Evolutionary conservation across 2,888 invertebrate genomes (phyloP), one percentile per base, ranked within the genome.

Genomic region (Metallyticus violacea): DNA sequence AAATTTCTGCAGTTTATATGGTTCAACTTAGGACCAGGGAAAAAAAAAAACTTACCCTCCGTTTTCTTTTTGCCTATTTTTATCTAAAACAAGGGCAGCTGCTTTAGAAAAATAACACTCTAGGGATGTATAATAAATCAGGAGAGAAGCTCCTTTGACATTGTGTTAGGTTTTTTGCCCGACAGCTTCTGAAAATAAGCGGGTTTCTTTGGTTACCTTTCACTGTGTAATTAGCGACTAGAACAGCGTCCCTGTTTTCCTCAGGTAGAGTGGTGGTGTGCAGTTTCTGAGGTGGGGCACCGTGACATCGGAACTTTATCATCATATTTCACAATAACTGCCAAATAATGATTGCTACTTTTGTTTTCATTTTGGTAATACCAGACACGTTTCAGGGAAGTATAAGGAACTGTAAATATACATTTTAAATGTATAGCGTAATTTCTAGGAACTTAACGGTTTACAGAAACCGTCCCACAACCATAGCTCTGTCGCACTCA

Each of bases 111-210:
- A 83, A 22, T 77, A 83, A 29, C 83, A 77, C 76, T 83, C 40
- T 83, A 6, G 77, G n/a, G 77, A 29, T 28, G 77, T 27, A 22
- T 25, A 83, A 83, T 83, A 83, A 83, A 83, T 83, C 83, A 83
- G 22, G 0, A 6, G 5, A 15, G 15, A 22, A 62, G 22, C 40
- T 62, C 15, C 22, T 62, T 22, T 62, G 40, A 62, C 40, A 62
- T 62, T 62, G 40, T 62, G 9, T 62, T 62, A 62, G 40, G 40
- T 62, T 62, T n/a, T 77, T 83, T 83, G 83, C 83, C 83, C 83
- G 81, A n/a, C 77, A 29, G 83, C 77, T 83, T 28, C 83, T 83
- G 81, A 30, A 62, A 62, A 62, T 25, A 40, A 62, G 78, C n/a
- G 81, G 81, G 5, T 25, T 22, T 9, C 15, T 15, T 6, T 81